phyloP scores from a whole-genome alignment of 2,888 invertebrate genomes.

The Himalopsyche kuldschensis region DNA sequence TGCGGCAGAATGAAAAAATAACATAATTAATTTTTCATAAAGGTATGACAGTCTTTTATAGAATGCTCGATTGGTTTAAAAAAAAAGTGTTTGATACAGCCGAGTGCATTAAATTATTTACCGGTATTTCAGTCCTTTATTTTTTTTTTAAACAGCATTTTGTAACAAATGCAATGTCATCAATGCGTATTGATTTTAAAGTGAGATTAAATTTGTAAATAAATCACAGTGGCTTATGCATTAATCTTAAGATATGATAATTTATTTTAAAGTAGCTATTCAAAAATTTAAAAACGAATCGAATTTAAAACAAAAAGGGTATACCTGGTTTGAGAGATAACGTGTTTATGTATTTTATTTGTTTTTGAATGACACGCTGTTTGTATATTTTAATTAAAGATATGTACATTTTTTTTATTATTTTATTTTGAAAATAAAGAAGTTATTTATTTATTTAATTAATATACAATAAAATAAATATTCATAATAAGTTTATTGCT shows the following conservation, averaged over 20 bases:
- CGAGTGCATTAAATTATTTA: not conserved
- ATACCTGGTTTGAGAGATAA: too few relatives aligned
- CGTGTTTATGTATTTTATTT: too few relatives aligned
- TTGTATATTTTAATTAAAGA: too few relatives aligned
- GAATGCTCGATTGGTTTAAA: not conserved
- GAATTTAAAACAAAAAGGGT: too few relatives aligned
- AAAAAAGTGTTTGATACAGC: not conserved
- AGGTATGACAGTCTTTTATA: not conserved
- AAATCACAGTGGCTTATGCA: not conserved
- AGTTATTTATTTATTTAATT: too few relatives aligned
- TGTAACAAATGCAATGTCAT: not conserved
- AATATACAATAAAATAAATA: too few relatives aligned
- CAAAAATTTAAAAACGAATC: too few relatives aligned
- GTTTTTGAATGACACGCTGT: too few relatives aligned
- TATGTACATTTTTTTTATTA: too few relatives aligned
- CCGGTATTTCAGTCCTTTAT: not conserved
- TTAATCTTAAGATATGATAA: not conserved
- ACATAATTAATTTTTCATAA: not conserved
- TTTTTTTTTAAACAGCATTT: not conserved
- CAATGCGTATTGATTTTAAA: not conserved
- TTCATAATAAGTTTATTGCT: too few relatives aligned
- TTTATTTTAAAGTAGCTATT: too few relatives aligned
- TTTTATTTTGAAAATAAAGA: too few relatives aligned
- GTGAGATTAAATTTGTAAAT: not conserved
- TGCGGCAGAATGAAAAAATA: not conserved